These are phyloP conservation scores for Arctia plantaginis DNA, from an alignment of 2,888 invertebrate species.

Conservation along the genomic window DNA sequence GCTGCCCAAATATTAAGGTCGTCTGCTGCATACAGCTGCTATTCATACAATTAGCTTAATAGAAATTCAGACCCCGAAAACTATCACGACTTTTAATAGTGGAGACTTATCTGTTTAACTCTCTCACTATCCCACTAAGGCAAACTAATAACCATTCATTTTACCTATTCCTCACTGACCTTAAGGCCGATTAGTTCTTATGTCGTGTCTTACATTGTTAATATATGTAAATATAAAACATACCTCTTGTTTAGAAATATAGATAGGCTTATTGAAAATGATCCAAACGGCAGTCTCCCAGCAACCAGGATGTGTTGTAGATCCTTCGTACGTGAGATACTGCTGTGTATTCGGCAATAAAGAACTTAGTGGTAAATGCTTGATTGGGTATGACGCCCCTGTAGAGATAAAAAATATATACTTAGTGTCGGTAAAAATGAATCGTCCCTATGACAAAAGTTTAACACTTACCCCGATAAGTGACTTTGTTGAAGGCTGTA, in stretches of 20 bases:
- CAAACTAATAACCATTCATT: no score
- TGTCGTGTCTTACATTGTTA: background rate
- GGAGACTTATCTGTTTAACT: no score
- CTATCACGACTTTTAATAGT: no score
- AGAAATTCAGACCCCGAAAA: no score
- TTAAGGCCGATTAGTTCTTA: background rate
- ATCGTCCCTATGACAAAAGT: background rate
- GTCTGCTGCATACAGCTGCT: no score
- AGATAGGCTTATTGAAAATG: slow-evolving; percentile 98
- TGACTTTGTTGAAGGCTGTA: slow-evolving; percentile 94
- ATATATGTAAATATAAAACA: slow-evolving; percentile 47
- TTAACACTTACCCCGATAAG: slow-evolving; percentile 91
- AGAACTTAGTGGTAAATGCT: slow-evolving; percentile 93
- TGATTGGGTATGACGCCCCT: slow-evolving; percentile 94
- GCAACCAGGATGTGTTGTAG: slow-evolving; percentile 98
- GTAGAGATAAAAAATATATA: slow-evolving; percentile 40
- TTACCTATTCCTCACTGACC: no score
- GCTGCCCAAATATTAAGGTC: no score
- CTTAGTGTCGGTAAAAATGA: background rate
- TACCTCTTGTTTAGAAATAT: slow-evolving; percentile 98
- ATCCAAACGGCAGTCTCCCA: slow-evolving; percentile 99
- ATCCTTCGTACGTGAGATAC: slow-evolving; percentile 99
- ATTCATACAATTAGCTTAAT: no score
- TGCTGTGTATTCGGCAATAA: slow-evolving; percentile 96
- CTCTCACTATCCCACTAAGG: no score